Evolutionary conservation across 2,888 invertebrate species (phyloP).

Genomic region (Pemphredon lugubris): DNA sequence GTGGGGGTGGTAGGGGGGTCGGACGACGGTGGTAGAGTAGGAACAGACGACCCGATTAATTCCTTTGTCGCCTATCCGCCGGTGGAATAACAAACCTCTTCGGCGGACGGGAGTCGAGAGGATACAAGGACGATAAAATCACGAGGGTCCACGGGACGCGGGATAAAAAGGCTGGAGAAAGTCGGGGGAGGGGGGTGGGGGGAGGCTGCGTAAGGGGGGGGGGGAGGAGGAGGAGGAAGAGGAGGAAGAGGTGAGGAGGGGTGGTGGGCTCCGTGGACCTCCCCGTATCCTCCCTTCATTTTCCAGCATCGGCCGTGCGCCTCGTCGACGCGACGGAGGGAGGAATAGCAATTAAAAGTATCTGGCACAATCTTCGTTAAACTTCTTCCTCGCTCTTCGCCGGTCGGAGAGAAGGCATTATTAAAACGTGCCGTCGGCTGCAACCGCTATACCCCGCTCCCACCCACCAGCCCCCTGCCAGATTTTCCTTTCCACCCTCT

Average conservation of each 20-base stretch:
- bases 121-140: slow-evolving; percentile 79
- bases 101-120: slow-evolving; percentile 74
- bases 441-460: slow-evolving; percentile 65
- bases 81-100: slow-evolving; percentile 79
- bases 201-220: slow-evolving; percentile 39
- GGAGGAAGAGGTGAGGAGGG: too few species aligned
- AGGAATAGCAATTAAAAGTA: slow-evolving; percentile 81
- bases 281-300: slow-evolving; percentile 60
- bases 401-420: slow-evolving; percentile 69
- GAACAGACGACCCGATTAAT: slow-evolving; percentile 71
- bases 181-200: slow-evolving; percentile 36
- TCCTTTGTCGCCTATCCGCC: slow-evolving; percentile 71
- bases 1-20: slow-evolving; percentile 9
- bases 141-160: slow-evolving; percentile 67
- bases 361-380: slow-evolving; percentile 80
- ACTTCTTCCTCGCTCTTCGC: slow-evolving; percentile 74
- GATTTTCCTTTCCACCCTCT: slow-evolving; percentile 26
- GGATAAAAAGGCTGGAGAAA: slow-evolving; percentile 61
- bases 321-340: slow-evolving; percentile 60
- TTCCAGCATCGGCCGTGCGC: slow-evolving; percentile 56
- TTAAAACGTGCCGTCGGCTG: slow-evolving; percentile 77
- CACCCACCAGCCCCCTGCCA: slow-evolving; percentile 17
- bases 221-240: slow-evolving; percentile 36
- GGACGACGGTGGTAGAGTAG: slow-evolving; percentile 21
- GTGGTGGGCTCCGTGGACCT: slow-evolving; percentile 46